phyloP scores from a whole-genome alignment of 2,888 invertebrate genomes.

The Harpagoxenus sublaevis region DNA sequence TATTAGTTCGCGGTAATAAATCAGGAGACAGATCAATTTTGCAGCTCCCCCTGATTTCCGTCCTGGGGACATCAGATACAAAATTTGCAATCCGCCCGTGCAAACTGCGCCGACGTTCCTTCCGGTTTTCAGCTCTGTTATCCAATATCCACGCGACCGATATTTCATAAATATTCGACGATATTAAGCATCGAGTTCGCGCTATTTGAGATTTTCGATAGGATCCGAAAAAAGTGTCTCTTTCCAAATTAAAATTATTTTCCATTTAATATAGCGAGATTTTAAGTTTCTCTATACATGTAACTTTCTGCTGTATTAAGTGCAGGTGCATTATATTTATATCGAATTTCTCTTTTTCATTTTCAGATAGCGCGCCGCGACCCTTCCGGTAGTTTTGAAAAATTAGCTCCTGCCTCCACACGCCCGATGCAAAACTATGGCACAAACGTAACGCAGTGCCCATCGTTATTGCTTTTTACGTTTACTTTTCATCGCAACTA shows the following conservation, averaged over 20 bases:
- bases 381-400: background rate
- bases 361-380: background rate
- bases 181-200: constrained; percentile 22
- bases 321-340: no score
- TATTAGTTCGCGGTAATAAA: constrained; percentile 84
- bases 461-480: constrained; percentile 57
- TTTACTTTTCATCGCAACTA: constrained; percentile 56
- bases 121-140: constrained; percentile 39
- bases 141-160: constrained; percentile 42
- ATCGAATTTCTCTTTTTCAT: background rate
- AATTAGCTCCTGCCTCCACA: background rate
- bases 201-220: background rate
- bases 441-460: constrained; percentile 24
- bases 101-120: constrained; percentile 45
- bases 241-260: background rate
- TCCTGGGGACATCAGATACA: constrained; percentile 81
- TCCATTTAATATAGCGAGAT: background rate
- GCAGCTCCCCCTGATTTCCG: constrained; percentile 79
- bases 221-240: background rate
- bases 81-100: constrained; percentile 76
- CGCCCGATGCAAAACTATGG: constrained; percentile 17
- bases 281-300: background rate
- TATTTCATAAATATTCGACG: constrained; percentile 44
- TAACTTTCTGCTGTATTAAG: background rate
- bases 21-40: constrained; percentile 84